phyloP scores from a whole-genome alignment of 2,797 vertebrate genomes.

The Amniataba percoides region DNA sequence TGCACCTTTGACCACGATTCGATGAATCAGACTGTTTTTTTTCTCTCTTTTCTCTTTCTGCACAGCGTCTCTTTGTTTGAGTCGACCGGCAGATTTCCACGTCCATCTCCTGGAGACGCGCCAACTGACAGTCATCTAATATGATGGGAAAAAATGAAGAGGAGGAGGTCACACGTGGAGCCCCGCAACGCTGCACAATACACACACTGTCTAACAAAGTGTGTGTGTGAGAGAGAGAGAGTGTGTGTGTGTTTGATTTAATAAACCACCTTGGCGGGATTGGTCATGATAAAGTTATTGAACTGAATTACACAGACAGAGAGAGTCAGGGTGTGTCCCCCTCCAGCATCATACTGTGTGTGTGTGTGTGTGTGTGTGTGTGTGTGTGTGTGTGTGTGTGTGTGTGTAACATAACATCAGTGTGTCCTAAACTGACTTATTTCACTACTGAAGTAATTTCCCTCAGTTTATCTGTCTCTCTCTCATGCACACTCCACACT shows the following conservation, averaged over 20 bases:
- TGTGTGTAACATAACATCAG: not conserved
- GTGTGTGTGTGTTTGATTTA: conserved; percentile 29
- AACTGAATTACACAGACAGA: conserved; percentile 28
- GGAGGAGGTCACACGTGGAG: conserved; percentile 19
- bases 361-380: conserved; percentile 21
- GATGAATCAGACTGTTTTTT: not conserved
- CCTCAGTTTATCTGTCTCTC: not conserved
- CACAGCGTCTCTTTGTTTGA: conserved; percentile 27
- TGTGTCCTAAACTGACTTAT: not conserved
- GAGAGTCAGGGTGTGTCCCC: conserved; percentile 55
- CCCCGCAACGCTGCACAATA: conserved; percentile 1
- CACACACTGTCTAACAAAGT: conserved; percentile 1
- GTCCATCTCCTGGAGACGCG: conserved; percentile 24
- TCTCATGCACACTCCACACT: not conserved
- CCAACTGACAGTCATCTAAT: conserved; percentile 30
- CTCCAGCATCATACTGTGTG: conserved; percentile 12
- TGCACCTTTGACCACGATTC: conserved; percentile 18
- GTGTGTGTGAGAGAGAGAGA: not conserved
- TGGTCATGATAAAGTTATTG: conserved; percentile 46
- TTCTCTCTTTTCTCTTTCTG: not conserved
- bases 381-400: conserved; percentile 11
- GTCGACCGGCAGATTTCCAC: conserved; percentile 36
- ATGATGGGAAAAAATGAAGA: conserved; percentile 27
- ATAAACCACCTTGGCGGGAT: conserved; percentile 37
- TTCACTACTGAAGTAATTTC: not conserved